Evolutionary conservation across 2,113 vertebrate species (phyloP).

Genomic region (Carassius gibelio): DNA sequence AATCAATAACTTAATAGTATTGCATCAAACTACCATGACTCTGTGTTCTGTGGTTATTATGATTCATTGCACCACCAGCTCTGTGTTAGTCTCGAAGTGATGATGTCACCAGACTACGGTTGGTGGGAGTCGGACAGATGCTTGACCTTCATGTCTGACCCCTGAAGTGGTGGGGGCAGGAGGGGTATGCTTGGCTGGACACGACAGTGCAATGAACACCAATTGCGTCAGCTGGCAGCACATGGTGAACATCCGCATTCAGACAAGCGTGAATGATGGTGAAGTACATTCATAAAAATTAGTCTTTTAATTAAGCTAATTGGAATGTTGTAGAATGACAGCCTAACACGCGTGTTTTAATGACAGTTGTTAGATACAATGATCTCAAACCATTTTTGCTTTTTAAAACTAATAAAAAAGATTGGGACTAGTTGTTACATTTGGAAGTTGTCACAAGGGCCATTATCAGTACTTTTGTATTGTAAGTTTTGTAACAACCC

Average conservation of each 20-base stretch:
- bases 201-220: constrained; percentile 41
- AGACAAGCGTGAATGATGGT: constrained; percentile 49
- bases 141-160: constrained; percentile 42
- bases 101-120: constrained; percentile 39
- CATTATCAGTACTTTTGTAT: neutral
- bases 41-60: neutral
- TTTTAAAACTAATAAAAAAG: no score
- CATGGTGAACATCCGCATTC: constrained; percentile 36
- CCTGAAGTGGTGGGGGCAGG: constrained; percentile 28
- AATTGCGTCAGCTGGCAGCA: constrained; percentile 56
- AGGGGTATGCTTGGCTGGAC: constrained; percentile 50
- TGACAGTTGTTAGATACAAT: no score
- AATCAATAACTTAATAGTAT: constrained; percentile 4
- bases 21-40: neutral
- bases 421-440: no score
- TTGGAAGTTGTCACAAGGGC: no score
- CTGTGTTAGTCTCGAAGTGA: neutral
- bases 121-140: constrained; percentile 43
- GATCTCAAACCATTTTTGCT: no score
- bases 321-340: neutral
- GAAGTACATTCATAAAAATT: neutral
- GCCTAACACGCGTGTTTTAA: no score
- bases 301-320: constrained; percentile 2
- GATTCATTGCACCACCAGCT: constrained; percentile 28
- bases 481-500: neutral